Evolutionary conservation across 2,113 vertebrate species (phyloP), one percentile per base, ranked within the genome.

Genomic region (Turdus rufiventris): DNA sequence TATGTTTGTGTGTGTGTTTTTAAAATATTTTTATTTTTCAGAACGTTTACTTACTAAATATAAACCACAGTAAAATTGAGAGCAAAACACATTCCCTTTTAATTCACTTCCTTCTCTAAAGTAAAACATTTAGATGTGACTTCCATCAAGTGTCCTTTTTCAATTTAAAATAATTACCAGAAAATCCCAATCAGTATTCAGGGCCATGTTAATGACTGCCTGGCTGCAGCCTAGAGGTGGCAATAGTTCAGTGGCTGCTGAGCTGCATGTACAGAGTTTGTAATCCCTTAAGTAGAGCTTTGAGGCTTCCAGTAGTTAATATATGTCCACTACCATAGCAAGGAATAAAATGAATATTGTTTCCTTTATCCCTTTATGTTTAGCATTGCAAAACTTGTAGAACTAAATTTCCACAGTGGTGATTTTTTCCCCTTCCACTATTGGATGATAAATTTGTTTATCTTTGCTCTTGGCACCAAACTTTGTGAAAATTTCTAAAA

Each of bases 401-500:
- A 88, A 88, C 33, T 63, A 51, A 74, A 95, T 82, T 89, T 96
- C 58, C 67, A 56, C 40, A 40, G 57, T 8, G 26, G 31, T 51
- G n/a, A 19, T 40, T 67, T 85, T 78, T 77, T 67, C 16, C 24
- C 56, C 14, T 60, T 91, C 51, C 62, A 33, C 14, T 0, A 1
- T 10, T 88, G 91, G 85, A 77, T 84, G 51, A 86, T 57, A 43
- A 70, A 88, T 88, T 70, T 83, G 78, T 96, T 96, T 96, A n/a
- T 88, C 82, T 96, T 96, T 91, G 38, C 40, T 86, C 40, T 91
- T 96, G 95, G 93, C 95, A 71, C 47, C 36, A 66, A 88, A 94
- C 47, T 84, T 93, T 63, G 90, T 77, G 96, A 90, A 34, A 62
- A 77, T 91, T 94, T 95, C 89, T 96, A 91, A 94, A 94, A 95